Evolutionary conservation across 2,888 invertebrate species (phyloP), one percentile per base, ranked within the genome.

Genomic region (Athalia cordata): DNA sequence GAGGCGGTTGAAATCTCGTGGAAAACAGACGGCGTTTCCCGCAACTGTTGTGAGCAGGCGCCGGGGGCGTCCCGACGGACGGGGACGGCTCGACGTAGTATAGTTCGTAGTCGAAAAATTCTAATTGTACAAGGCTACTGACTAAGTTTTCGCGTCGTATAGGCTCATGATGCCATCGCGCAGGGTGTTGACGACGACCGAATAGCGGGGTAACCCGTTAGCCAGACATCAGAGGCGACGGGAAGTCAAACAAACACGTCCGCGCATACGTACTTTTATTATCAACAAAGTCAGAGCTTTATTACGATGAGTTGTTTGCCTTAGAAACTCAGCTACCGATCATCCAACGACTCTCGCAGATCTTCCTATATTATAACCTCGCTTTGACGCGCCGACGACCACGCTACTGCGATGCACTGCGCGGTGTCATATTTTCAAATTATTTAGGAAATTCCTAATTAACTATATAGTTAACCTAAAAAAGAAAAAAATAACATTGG

Each of bases 171-270:
- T 6, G 59, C n/a, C 15, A n/a, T 6, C 43, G 43, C 11, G 64
- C 4, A 43, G 15, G n/a, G n/a, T 9, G n/a, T 45, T 11, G 70
- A 57, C 57, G 55, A n/a, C 70, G 70, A 67, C 50, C 50, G 67
- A 9, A 50, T 50, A 68, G 50, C 13, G 45, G 75, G 75, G 49
- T 29, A 50, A 61, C 64, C 75, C 50, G 72, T 15, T n/a, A 80
- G 81, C 81, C 84, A 83, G 85, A 83, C 84, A 83, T 85, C 83
- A 82, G 85, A 84, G 83, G 80, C 83, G 81, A 78, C 82, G 81
- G 82, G 81, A 84, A 80, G 83, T 78, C 82, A 87, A 87, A 87
- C 84, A 87, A 87, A 87, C 87, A 86, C 77, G 81, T 81, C 80
- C 79, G 81, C 79, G 81, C 84, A 83, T 82, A 84, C 85, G 84